Conservation (phyloP, 2,797 vertebrate species). For the Danio tinwini region DNA sequence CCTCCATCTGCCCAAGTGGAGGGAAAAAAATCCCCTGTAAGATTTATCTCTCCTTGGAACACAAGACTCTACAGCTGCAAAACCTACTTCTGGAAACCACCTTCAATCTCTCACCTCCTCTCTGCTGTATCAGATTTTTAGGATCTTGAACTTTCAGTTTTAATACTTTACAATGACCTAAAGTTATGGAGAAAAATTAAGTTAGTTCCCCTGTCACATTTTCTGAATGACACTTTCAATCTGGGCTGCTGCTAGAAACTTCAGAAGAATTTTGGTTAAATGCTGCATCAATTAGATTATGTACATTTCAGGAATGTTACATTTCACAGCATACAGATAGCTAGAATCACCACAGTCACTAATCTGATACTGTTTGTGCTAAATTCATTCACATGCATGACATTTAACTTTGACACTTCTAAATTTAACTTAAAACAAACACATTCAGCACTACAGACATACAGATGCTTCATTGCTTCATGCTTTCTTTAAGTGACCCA, state of each 20-base stretch:
- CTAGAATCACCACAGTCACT: conserved; percentile 55
- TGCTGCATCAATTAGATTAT: background rate
- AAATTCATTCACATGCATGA: conserved; percentile 73
- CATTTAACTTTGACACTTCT: conserved; percentile 74
- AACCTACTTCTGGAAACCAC: conserved; percentile 56
- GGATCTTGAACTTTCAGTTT: conserved; percentile 27
- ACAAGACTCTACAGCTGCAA: conserved; percentile 45
- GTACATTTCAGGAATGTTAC: background rate
- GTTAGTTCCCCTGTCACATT: background rate
- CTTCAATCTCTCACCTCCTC: conserved; percentile 38
- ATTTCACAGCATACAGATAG: background rate
- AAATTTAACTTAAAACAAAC: conserved; percentile 76
- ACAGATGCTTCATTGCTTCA: conserved; percentile 66
- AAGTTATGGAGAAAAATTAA: background rate
- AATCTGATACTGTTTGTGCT: conserved; percentile 67
- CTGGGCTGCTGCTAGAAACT: background rate
- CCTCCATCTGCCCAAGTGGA: conserved; percentile 27
- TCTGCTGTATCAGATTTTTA: conserved; percentile 20
- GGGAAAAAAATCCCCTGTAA: conserved; percentile 44
- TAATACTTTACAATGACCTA: background rate
- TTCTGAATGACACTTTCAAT: background rate
- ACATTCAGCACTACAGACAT: conserved; percentile 66
- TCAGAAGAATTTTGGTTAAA: background rate
- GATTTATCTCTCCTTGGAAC: conserved; percentile 38
- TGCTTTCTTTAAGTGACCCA: conserved; percentile 64